Evolutionary conservation across 2,888 invertebrate genomes (phyloP).

Genomic region (Hyppa rectilinea): DNA sequence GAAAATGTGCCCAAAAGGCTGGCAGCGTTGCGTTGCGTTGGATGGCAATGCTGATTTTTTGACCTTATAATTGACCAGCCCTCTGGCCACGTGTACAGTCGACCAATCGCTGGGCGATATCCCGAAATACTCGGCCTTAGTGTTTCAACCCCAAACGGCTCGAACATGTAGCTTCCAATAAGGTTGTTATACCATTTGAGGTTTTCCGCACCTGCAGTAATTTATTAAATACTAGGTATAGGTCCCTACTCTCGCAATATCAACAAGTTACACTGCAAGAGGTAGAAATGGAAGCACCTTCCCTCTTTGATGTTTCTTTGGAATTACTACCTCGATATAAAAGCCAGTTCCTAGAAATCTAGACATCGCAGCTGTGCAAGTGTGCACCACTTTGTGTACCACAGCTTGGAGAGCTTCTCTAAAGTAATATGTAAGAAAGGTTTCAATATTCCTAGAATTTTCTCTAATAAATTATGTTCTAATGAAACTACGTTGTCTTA

Average conservation of each 20-base stretch:
- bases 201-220: no score
- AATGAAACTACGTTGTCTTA: background rate
- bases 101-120: no score
- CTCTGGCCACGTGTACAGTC: no score
- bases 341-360: slow-evolving; percentile 29
- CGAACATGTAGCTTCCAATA: no score
- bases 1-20: no score
- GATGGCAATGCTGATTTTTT: no score
- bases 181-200: no score
- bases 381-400: background rate
- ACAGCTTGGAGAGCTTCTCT: slow-evolving; percentile 5
- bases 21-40: no score
- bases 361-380: background rate
- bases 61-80: no score
- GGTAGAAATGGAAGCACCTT: background rate
- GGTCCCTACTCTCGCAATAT: slow-evolving; percentile 3
- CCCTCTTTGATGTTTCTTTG: slow-evolving; percentile 31
- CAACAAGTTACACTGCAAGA: background rate
- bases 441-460: background rate
- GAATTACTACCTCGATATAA: slow-evolving; percentile 2
- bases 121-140: no score
- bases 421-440: background rate
- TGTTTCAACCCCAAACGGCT: no score
- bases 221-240: slow-evolving; percentile 23
- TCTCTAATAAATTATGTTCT: background rate